Percentiles rank a stretch among this genome's conserved stretches.
These are phyloP conservation scores for Mohoua ochrocephala DNA, from an alignment of 2,113 vertebrate genomes.

Conservation along the genomic window DNA sequence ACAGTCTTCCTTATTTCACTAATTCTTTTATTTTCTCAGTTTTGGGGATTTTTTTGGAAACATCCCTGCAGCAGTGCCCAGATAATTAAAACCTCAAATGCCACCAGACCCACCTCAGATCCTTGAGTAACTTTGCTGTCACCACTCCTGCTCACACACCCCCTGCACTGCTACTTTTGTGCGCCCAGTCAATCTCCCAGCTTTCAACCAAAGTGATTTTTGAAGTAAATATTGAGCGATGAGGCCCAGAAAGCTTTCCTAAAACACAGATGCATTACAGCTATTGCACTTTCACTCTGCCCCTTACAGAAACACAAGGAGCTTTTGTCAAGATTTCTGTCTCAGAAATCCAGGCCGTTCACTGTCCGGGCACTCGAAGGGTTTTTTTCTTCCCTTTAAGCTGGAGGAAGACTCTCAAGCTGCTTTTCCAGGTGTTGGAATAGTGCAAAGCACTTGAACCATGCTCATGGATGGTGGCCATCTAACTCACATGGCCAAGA, in stretches of 20 bases:
- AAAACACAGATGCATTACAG: not conserved
- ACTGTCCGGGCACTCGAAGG: not conserved
- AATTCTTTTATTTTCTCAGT: not conserved
- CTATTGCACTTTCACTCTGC: not conserved
- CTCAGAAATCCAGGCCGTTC: not conserved
- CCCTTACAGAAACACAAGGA: not conserved
- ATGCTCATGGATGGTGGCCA: conserved; percentile 26
- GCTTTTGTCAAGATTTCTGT: not conserved
- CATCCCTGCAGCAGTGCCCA: not conserved
- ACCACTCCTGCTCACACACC: not conserved
- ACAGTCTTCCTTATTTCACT: not conserved
- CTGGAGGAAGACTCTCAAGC: not conserved
- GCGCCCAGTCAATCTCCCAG: not conserved
- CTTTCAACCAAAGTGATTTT: not conserved
- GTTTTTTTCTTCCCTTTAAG: not conserved
- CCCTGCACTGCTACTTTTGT: not conserved
- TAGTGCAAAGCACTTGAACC: conserved; percentile 27
- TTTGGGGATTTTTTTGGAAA: not conserved
- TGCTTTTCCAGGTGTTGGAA: conserved; percentile 62
- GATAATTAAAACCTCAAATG: not conserved
- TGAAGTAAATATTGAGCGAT: not conserved
- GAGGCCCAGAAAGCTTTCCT: not conserved
- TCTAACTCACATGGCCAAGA: not conserved
- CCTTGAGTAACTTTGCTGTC: not conserved
- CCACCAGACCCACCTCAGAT: not conserved